Conservation (phyloP, 2,888 invertebrate species). For the Choreutis nemorana region DNA sequence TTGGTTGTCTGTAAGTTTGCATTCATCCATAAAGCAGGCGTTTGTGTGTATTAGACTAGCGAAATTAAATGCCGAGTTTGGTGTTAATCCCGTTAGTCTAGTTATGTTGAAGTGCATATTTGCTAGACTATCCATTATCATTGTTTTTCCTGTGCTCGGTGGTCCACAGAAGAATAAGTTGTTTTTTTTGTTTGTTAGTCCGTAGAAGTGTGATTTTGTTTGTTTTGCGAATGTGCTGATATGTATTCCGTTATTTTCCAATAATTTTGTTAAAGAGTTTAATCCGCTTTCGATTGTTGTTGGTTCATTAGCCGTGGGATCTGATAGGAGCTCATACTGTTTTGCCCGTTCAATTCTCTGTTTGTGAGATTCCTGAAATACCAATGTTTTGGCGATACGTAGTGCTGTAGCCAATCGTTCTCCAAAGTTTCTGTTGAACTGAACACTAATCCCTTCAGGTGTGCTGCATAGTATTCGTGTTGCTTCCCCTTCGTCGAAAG, state of each 20-base stretch:
- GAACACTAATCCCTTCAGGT: slow-evolving; percentile 12
- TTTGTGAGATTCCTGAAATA: slow-evolving; percentile 8
- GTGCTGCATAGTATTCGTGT: slow-evolving; percentile 8
- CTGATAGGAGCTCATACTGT: background rate
- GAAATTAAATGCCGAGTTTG: too few relatives aligned
- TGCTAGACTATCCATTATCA: slow-evolving; percentile 16
- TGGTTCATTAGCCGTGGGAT: too few relatives aligned
- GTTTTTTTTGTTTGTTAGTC: slow-evolving; percentile 9
- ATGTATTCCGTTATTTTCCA: background rate
- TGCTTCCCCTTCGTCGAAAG: slow-evolving; percentile 12
- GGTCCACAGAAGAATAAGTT: slow-evolving; percentile 13
- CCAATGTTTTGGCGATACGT: slow-evolving; percentile 11
- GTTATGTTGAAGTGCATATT: slow-evolving; percentile 14
- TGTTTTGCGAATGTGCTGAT: background rate
- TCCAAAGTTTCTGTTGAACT: slow-evolving; percentile 9
- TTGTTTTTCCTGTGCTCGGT: slow-evolving; percentile 14
- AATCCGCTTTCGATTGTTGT: too few relatives aligned
- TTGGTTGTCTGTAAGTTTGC: slow-evolving; percentile 21
- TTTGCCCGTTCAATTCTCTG: slow-evolving; percentile 8
- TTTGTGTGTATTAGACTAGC: too few relatives aligned
- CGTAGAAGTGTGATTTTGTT: slow-evolving; percentile 6
- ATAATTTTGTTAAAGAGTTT: too few relatives aligned
- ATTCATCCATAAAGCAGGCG: slow-evolving; percentile 22
- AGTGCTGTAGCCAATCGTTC: slow-evolving; percentile 11
- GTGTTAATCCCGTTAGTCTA: slow-evolving; percentile 16